Percentiles rank a stretch among this genome's conserved stretches.
Evolutionary conservation across 2,113 vertebrate genomes (phyloP).

Genomic region (Felis chaus): DNA sequence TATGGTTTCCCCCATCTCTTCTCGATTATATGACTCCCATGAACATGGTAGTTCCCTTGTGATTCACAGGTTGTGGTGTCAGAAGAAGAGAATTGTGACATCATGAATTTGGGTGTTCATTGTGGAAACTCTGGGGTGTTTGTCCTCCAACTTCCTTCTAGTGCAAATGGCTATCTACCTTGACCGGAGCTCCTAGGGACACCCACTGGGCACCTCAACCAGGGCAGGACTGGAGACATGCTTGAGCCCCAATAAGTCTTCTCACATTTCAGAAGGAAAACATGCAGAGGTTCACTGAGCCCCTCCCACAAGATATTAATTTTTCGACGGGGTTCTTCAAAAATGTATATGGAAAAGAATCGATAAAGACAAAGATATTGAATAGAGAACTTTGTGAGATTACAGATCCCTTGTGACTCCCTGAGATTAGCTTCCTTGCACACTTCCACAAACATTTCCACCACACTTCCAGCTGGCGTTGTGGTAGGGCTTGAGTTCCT

Average conservation of each 20-base stretch:
- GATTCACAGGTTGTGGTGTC: not conserved
- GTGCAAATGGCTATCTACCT: not conserved
- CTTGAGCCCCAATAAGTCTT: not conserved
- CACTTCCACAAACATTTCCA: not conserved
- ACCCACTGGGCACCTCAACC: accelerated
- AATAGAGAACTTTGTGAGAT: not conserved
- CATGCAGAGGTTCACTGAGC: not conserved
- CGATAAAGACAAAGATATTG: not conserved
- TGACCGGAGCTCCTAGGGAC: not conserved
- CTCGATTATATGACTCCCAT: not conserved
- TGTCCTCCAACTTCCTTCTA: not conserved
- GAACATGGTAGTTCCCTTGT: not conserved
- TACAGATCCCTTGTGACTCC: not conserved
- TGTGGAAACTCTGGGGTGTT: not conserved
- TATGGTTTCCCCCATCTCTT: not conserved
- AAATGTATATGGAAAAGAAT: not conserved
- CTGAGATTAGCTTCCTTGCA: not conserved
- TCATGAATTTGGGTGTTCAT: not conserved
- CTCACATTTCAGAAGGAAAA: not conserved
- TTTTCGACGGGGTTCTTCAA: not conserved
- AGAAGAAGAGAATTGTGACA: not conserved
- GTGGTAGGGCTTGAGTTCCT: not conserved
- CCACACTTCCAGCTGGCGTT: not conserved
- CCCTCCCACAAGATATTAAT: not conserved
- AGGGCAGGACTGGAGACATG: not conserved